Evolutionary conservation across 2,113 vertebrate species (phyloP), one percentile per base, ranked within the genome.

Genomic region (Loxodonta africana): DNA sequence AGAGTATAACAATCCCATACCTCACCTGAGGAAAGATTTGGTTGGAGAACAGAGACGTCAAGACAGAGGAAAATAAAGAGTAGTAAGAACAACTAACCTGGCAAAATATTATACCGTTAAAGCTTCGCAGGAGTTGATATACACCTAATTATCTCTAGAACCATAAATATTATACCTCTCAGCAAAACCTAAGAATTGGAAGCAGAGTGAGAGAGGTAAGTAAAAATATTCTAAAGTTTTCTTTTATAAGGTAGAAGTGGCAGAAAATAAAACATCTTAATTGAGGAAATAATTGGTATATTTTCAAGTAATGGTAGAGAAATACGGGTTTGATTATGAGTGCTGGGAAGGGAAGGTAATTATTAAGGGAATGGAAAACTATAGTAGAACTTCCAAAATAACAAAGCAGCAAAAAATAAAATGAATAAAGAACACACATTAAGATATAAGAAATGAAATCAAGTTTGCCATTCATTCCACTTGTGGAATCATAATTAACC

Each of bases 241-340:
- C 28, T 85, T 23, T 90, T 74, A 53, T 12, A 15, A 25, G 63
- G 63, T 62, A 73, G 41, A 71, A 88, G 51, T 46, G 41, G 18
- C 76, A 82, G 65, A 30, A 86, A 83, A 83, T 83, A 26, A 95
- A 85, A 92, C 65, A 95, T 57, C 33, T 76, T 67, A 46, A 63
- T 83, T 73, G 74, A 69, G 92, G 53, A 92, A 88, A 41, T 33
- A 77, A 83, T 69, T 88, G 21, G 26, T n/a, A 30, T 92, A 37
- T 67, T 86, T 88, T 78, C 46, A 69, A 87, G 63, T 74, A 63
- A 89, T 18, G n/a, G 53, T 20, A 44, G 78, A 71, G n/a, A 91
- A 53, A 46, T 37, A 84, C 20, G 23, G 65, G 46, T 60, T 73
- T 88, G 14, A 84, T 63, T 84, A 84, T 84, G 62, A 48, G 57